Conservation (phyloP, 2,888 invertebrate genomes). For the Prosapia bicincta region DNA sequence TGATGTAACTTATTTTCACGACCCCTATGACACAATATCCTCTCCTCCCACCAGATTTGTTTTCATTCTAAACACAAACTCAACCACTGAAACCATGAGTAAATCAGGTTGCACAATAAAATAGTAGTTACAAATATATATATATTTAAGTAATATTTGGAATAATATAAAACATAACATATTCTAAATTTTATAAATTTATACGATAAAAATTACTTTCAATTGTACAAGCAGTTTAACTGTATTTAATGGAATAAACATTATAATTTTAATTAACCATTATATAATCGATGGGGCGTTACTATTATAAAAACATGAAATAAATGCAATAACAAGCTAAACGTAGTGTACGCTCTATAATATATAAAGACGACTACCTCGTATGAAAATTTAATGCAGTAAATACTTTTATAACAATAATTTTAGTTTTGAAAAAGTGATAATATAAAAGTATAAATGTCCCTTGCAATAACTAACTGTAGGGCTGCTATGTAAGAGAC, state of each 20-base stretch:
- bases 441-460: not conserved
- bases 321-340: not conserved
- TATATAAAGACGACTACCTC: not conserved
- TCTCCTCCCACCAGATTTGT: too few relatives aligned
- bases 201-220: not conserved
- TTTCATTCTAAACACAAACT: too few relatives aligned
- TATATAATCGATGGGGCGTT: not conserved
- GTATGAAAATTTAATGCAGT: not conserved
- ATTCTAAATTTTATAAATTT: not conserved
- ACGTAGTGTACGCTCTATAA: not conserved
- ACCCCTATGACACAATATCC: too few relatives aligned
- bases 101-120: too few relatives aligned
- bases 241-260: not conserved
- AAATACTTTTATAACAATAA: not conserved
- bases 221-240: not conserved
- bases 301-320: not conserved
- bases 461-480: not conserved
- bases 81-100: too few relatives aligned
- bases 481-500: not conserved
- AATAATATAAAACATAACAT: not conserved
- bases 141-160: not conserved
- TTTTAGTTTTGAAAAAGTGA: not conserved
- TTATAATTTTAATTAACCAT: not conserved
- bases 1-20: too few relatives aligned
- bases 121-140: not conserved